Percentiles rank a stretch among this genome's conserved stretches.
phyloP scores from a whole-genome alignment of 2,797 vertebrate species.

The Rhinella marina region DNA sequence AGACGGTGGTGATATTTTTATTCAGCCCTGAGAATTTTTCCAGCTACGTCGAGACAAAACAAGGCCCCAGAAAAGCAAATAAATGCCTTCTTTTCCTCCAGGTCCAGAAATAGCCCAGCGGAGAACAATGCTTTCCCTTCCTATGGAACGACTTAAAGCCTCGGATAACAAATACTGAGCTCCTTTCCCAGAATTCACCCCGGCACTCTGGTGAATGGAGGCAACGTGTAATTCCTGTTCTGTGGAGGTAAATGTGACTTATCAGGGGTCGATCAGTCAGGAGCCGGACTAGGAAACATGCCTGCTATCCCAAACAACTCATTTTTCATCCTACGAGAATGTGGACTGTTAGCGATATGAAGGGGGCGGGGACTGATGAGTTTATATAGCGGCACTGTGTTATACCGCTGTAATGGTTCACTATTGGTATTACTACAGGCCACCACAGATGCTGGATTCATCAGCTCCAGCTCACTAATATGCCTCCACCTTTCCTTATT shows the following conservation, averaged over 20 bases:
- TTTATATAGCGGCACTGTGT: neutral
- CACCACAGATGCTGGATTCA: too few relatives aligned
- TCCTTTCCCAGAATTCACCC: constrained; percentile 21
- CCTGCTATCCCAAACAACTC: neutral
- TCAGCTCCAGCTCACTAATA: too few relatives aligned
- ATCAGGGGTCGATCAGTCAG: neutral
- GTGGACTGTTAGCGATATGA: neutral
- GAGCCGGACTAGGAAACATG: neutral
- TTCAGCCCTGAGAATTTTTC: constrained; percentile 18
- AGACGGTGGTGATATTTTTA: neutral
- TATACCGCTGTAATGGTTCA: neutral
- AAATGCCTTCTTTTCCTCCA: constrained; percentile 34
- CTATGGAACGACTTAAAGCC: constrained; percentile 42
- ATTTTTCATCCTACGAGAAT: neutral
- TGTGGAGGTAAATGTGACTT: neutral
- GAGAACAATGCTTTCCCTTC: constrained; percentile 53
- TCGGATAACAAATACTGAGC: constrained; percentile 10
- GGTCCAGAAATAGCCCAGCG: constrained; percentile 39
- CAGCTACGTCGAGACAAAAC: constrained; percentile 32
- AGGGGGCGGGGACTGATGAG: too few relatives aligned
- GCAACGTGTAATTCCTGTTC: neutral
- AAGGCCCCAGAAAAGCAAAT: constrained; percentile 39
- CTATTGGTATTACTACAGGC: too few relatives aligned
- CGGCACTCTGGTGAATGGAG: neutral
- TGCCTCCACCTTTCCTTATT: too few relatives aligned